Base-by-base conservation (phyloP, 2,888 invertebrate species). In the Lithophane ornitopus region DNA sequence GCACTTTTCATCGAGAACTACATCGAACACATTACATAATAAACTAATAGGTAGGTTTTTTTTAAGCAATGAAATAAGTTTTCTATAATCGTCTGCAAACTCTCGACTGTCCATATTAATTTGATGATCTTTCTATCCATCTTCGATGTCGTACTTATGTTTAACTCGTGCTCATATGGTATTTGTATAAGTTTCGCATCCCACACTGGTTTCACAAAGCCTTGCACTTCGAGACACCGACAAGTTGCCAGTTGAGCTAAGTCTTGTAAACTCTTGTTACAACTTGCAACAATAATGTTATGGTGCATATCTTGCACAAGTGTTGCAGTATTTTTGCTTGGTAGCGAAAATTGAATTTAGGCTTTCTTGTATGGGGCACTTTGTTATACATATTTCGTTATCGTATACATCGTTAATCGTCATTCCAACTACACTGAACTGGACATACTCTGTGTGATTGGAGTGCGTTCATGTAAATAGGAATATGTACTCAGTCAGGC, bases 201-300 rank as follows among this genome's bases (percentile, higher is more conserved):
- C 49, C 61, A 70, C 69, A 58, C 46, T 61, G 61, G 69, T 66
- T 70, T 72, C 56, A 61, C 82, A 70, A 82, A 82, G 82, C 44
- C 46, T 28, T 61, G 49, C 67, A 84, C 62, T 81, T 44, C 26
- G 44, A 81, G 58, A 54, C 39, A 39, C 79, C 54, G 61, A 70
- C 34, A 85, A 85, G 69, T 82, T 85, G 41, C 61, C 71, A 81
- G 65, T 81, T 65, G 28, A 65, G 61, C 26, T 34, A 59, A 82
- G 85, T 81, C 66, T 70, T 76, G 62, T 69, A 54, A 34, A 75
- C 44, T 85, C 65, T 67, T 82, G 85, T 76, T 70, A 76, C 62
- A 62, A 81, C 69, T 76, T 82, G 70, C 44, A 63, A 72, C 61
- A 85, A 76, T 72, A 67, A 56, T 72, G 26, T 66, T 71, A 68